Evolutionary conservation across 2,113 vertebrate species (phyloP).

Genomic region (Actinemys pallida): DNA sequence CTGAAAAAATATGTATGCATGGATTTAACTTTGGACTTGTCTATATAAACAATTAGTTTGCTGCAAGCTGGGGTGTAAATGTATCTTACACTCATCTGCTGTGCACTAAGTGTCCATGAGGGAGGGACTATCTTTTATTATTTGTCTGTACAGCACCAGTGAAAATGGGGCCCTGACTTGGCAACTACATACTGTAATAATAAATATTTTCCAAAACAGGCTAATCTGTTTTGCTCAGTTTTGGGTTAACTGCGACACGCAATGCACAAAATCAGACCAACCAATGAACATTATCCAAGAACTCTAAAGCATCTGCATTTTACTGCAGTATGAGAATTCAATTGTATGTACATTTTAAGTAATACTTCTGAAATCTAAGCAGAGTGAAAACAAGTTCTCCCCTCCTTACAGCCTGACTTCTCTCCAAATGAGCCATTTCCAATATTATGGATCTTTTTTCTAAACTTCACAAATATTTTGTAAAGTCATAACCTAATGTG

Average conservation of each 20-base stretch:
- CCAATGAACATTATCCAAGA: background rate
- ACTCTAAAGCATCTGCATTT: background rate
- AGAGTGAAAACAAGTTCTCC: background rate
- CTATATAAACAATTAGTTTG: background rate
- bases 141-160: background rate
- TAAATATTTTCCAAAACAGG: background rate
- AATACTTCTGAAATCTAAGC: background rate
- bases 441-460: background rate
- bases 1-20: background rate
- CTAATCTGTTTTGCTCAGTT: background rate
- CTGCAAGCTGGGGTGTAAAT: background rate
- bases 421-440: background rate
- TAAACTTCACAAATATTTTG: background rate
- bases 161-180: background rate
- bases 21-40: background rate
- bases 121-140: background rate
- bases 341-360: background rate
- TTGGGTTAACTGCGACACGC: background rate
- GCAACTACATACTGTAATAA: accelerated
- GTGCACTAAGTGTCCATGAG: background rate
- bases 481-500: background rate
- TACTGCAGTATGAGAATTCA: background rate
- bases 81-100: background rate
- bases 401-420: background rate
- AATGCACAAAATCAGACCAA: background rate